A percentile compares a stretch with the other conserved stretches of the same genome.
These are phyloP conservation scores for Drosophila fuyamai DNA, from an alignment of 1,140 invertebrate genomes.

Conservation along the genomic window DNA sequence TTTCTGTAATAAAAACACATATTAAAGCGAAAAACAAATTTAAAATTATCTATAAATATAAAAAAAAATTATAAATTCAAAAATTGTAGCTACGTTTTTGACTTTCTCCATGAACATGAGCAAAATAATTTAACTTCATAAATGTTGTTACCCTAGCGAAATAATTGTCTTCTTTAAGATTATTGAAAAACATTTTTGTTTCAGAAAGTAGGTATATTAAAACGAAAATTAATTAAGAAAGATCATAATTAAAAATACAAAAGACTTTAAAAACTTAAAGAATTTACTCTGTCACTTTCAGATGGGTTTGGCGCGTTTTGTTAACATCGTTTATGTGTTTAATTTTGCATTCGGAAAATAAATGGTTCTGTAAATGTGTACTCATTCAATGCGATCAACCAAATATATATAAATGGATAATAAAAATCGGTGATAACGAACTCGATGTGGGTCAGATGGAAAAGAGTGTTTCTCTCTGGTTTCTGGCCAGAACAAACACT, in stretches of 20 bases:
- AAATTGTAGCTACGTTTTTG: constrained; percentile 1
- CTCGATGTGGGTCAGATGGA: constrained; percentile 65
- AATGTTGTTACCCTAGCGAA: background rate
- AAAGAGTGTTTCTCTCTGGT: constrained; percentile 18
- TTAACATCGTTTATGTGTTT: constrained; percentile 10
- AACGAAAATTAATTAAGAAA: background rate
- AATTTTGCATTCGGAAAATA: constrained; percentile 5
- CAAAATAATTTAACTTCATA: background rate
- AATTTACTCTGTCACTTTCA: constrained; percentile 31
- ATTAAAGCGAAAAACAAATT: too few species aligned
- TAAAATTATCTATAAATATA: background rate
- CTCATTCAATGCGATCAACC: constrained; percentile 19
- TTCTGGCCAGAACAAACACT: constrained; percentile 52
- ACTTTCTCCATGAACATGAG: constrained; percentile 7
- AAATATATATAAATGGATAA: constrained; percentile 45
- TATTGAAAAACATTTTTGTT: background rate
- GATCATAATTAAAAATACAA: background rate
- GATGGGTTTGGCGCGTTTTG: constrained; percentile 11
- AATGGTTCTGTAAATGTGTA: constrained; percentile 29
- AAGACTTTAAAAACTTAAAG: constrained; percentile 2
- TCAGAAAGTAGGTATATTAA: background rate
- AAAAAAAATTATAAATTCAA: constrained; percentile 1
- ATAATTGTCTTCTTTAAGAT: background rate
- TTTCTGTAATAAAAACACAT: too few species aligned
- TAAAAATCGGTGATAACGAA: constrained; percentile 59